Evolutionary conservation across 2,888 invertebrate genomes (phyloP).

Genomic region (Nomada fucata): DNA sequence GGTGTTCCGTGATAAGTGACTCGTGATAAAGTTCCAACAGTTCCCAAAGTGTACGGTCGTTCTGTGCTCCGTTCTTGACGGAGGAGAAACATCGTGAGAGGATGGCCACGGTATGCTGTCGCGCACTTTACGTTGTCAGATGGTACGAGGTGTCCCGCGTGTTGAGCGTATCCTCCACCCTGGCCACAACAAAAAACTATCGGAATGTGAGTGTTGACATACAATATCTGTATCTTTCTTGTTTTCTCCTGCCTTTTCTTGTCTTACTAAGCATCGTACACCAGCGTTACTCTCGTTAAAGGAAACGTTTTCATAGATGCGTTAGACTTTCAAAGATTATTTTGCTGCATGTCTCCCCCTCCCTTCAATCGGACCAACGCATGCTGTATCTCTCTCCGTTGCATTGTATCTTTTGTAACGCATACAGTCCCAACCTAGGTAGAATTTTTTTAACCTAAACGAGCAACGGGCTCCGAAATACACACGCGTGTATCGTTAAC

Average conservation of each 20-base stretch:
- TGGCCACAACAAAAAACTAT: constrained; percentile 75
- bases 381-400: not conserved
- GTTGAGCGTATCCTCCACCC: constrained; percentile 74
- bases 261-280: not conserved
- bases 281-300: not conserved
- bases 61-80: constrained; percentile 21
- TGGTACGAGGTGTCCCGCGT: constrained; percentile 79
- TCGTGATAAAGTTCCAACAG: constrained; percentile 41
- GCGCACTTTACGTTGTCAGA: constrained; percentile 75
- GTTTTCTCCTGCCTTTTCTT: not conserved
- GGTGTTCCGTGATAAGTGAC: constrained; percentile 51
- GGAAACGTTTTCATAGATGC: not conserved
- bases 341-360: too few relatives aligned
- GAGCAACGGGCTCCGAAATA: constrained; percentile 41
- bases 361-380: not conserved
- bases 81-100: constrained; percentile 15
- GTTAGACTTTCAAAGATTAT: not conserved
- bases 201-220: constrained; percentile 74
- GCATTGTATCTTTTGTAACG: not conserved
- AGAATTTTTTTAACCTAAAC: not conserved
- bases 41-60: constrained; percentile 13
- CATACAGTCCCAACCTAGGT: too few relatives aligned
- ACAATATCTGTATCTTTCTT: not conserved
- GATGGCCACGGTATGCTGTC: constrained; percentile 80
- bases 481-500: not conserved